Base-by-base conservation (phyloP, 2,888 invertebrate species). In the Aelia acuminata region DNA sequence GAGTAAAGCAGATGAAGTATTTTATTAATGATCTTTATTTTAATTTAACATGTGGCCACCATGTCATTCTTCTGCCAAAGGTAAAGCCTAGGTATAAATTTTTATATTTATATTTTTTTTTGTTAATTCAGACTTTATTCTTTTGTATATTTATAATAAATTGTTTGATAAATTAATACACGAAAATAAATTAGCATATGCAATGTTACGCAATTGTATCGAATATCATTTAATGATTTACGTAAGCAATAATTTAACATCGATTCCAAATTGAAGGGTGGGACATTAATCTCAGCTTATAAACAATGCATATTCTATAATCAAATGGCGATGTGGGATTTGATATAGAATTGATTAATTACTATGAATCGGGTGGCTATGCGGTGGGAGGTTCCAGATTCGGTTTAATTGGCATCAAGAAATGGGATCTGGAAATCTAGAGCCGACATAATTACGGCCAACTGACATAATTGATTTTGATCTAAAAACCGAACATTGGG, bases 301-400 rank as follows among this genome's bases (percentile, higher is more conserved):
- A 70, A 35, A 70, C 63, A 70, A 70, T 70, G 31, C 63, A 70
- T 70, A 70, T 70, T 70, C 31, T 70, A 70, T 70, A 70, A 70
- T 70, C 63, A 70, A 70, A 70, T 70, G 15, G 63, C 18, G 35
- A 26, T 20, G 18, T 18, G 35, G 20, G 63, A 70, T 70, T 70
- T 70, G 63, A 70, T 70, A 70, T 70, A 31, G 5, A 70, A 70
- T 70, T 70, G 63, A 70, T 70, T 70, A 70, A 70, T 70, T 70
- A 70, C 31, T 35, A 35, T 35, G 63, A 70, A 70, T 70, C 63
- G 63, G 57, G 63, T 70, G 35, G 4, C 0, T 18, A 15, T 13
- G 26, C 31, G 31, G 20, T 5, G 63, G 35, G 20, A 70, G 63
- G 35, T 31, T 35, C 31, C 15, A 26, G 15, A 70, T 70, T 70